Percentiles rank a stretch among this genome's conserved stretches.
phyloP scores from a whole-genome alignment of 2,888 invertebrate species.

The Scaptomyza tumidula region DNA sequence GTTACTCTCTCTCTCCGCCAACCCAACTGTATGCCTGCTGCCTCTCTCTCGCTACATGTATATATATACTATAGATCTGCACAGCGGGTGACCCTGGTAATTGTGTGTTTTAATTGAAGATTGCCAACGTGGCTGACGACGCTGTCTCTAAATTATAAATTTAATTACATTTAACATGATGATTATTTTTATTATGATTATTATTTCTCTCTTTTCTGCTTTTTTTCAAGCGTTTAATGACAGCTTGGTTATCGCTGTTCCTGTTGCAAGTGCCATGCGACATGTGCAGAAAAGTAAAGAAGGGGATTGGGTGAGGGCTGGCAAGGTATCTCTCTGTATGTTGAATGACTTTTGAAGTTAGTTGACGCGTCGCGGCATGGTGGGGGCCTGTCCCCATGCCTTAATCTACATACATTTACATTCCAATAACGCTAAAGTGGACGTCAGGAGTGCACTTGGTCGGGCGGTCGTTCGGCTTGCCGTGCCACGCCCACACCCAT shows the following conservation, averaged over 20 bases:
- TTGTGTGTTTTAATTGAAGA: conserved; percentile 77
- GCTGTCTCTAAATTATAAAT: conserved; percentile 73
- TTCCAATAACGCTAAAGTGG: conserved; percentile 82
- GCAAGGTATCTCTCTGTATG: conserved; percentile 34
- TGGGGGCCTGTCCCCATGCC: conserved; percentile 34
- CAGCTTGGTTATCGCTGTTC: conserved; percentile 29
- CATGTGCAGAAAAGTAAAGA: conserved; percentile 13
- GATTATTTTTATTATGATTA: conserved; percentile 52
- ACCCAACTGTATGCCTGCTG: not conserved
- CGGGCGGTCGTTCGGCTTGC: conserved; percentile 29
- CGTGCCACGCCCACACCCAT: conserved; percentile 46
- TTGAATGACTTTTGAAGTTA: conserved; percentile 78
- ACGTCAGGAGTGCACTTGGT: conserved; percentile 73
- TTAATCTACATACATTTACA: conserved; percentile 81
- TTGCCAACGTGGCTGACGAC: conserved; percentile 60
- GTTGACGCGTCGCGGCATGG: conserved; percentile 53
- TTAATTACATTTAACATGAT: conserved; percentile 77
- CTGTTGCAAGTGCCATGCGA: conserved; percentile 31
- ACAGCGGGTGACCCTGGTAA: conserved; percentile 66
- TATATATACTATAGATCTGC: conserved; percentile 7
- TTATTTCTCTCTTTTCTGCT: conserved; percentile 7
- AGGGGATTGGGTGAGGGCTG: not conserved
- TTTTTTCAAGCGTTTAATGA: conserved; percentile 17
- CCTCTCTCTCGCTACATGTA: not conserved
- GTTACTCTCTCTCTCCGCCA: conserved; percentile 15